Conservation (phyloP, 2,888 invertebrate genomes). For the Scaptomyza cyrtandrae region DNA sequence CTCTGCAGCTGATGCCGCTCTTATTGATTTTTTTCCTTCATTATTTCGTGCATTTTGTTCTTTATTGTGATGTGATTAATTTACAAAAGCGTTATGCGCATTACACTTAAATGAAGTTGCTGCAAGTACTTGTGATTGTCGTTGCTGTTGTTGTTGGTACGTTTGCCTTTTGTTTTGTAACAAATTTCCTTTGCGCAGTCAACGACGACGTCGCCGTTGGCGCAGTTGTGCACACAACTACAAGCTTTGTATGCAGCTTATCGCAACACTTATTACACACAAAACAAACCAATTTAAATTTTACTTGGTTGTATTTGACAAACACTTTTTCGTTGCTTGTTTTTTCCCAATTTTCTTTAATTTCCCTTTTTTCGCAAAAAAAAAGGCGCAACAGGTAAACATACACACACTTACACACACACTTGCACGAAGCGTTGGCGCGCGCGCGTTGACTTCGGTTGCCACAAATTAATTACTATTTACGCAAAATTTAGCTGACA, state of each 20-base stretch:
- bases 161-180: constrained; percentile 41
- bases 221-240: constrained; percentile 45
- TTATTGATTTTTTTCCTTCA: constrained; percentile 52
- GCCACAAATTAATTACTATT: constrained; percentile 29
- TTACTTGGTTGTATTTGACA: constrained; percentile 14
- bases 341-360: constrained; percentile 21
- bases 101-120: constrained; percentile 25
- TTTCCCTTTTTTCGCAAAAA: constrained; percentile 30
- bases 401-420: constrained; percentile 29
- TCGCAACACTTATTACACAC: constrained; percentile 47
- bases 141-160: constrained; percentile 16
- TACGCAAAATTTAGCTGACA: constrained; percentile 24
- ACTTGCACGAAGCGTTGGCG: constrained; percentile 49
- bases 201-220: constrained; percentile 28
- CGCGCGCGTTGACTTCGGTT: constrained; percentile 51
- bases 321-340: constrained; percentile 20
- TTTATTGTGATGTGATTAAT: constrained; percentile 8
- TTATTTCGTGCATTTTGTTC: constrained; percentile 2
- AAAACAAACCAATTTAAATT: constrained; percentile 10
- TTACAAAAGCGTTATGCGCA: constrained; percentile 48
- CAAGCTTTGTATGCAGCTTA: constrained; percentile 62
- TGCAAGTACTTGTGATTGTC: constrained; percentile 21
- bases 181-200: constrained; percentile 44
- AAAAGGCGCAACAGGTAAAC: constrained; percentile 64
- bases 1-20: constrained; percentile 43